Base-by-base conservation (phyloP, 1,140 invertebrate genomes). In the Drosophila subpulchrella region DNA sequence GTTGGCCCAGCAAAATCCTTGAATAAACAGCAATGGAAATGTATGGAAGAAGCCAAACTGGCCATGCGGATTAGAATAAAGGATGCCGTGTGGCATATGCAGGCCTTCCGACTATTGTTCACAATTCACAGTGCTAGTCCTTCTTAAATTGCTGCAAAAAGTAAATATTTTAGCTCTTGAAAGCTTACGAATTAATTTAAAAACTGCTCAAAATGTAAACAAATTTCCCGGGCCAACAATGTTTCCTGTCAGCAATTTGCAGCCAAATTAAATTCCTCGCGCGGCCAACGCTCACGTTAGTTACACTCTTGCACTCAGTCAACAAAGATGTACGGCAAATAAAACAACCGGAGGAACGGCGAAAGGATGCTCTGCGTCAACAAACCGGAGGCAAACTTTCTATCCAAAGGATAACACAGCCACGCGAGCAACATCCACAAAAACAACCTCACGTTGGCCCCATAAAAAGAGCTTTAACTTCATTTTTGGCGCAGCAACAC, bases 251-350 rank as follows among this genome's bases (percentile, higher is more conserved):
- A 47, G 54, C 51, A 56, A 57, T 60, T 76, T 74, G 81, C 74
- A 63, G 78, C 60, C 46, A 86, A 86, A 86, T 86, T 75, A 88
- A 86, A 86, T 86, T 86, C 70, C 83, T 82, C 51, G 47, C 50
- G 68, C 48, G 61, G 61, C 66, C 66, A 73, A 56, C 41, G 78
- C 67, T 60, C 57, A 56, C 66, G 78, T 74, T 81, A 74, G 79
- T 71, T 75, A 86, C 82, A 79, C 76, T 73, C 50, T 47, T 51
- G 51, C 70, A 67, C 60, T 60, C 78, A 82, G 71, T 88, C 77
- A 88, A 86, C 82, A 86, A 88, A 88, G 78, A 82, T 82, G 83
- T 78, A 54, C 78, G 66, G 62, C 81, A 72, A 84, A 83, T 84
- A 82, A 74, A 84, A 71, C 62, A 67, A 59, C 65, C 62, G 60